Evolutionary conservation across 2,113 vertebrate genomes (phyloP), one percentile per base, ranked within the genome.

Genomic region (Pseudolaguvia tuberculata): DNA sequence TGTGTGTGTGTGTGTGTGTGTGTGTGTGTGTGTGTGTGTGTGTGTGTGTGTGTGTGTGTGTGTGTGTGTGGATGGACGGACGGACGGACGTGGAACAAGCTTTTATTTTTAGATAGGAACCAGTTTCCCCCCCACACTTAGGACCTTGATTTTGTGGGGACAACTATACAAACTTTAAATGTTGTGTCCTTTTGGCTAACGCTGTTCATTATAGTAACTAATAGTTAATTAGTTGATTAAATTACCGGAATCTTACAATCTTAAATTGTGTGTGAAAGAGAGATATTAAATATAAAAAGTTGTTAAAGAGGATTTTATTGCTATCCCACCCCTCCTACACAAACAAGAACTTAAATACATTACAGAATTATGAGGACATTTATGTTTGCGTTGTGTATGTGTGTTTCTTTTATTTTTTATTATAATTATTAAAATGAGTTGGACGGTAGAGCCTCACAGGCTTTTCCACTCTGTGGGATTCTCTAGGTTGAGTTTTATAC

Each of bases 331-430:
- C 56, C 39, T 50, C 20, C 18, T 53, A 5, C 11, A 6, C 35
- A 68, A 63, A 20, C 18, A 63, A 29, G 47, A 20, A 59, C 23
- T 72, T 68, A 71, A 78, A 48, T 67, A 23, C 70, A 66, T 50
- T 56, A 25, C 21, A 82, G 61, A 81, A 75, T 74, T 79, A 69
- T 76, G 72, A 80, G 48, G 31, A 58, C 39, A 31, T 74, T 71
- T 77, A 76, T 62, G 73, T 56, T 35, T 35, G 31, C 6, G 31
- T 35, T 35, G 31, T 35, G 31, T 83, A 65, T 35, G 31, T 6
- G 69, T 78, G 56, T 74, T 76, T 58, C 62, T 72, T 77, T 77
- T n/a, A n/a, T 59, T 63, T 63, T 45, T 45, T 6, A 80, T 81
- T 81, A 76, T 81, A 83, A 47, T 31, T 55, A 39, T 62, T 61